These are phyloP conservation scores for Drosophila rhopaloa DNA, from an alignment of 1,140 invertebrate species.

Conservation along the genomic window DNA sequence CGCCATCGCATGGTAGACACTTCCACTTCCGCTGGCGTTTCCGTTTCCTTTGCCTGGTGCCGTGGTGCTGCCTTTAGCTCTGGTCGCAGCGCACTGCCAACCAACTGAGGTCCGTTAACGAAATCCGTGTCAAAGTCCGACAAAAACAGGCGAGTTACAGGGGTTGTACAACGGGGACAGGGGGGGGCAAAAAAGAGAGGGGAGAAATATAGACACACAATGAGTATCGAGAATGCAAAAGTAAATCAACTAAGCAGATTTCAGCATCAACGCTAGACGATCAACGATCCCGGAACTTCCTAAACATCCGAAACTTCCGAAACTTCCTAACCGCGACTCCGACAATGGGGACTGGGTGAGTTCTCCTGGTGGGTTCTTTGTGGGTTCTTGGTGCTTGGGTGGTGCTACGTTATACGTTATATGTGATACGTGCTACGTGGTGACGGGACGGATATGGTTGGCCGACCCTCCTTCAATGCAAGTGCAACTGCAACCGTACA, in stretches of 20 bases:
- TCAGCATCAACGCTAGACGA: slow-evolving; percentile 13
- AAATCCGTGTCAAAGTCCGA: slow-evolving; percentile 11
- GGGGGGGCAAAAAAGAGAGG: neutral
- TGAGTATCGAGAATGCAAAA: slow-evolving; percentile 22
- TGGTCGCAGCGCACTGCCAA: slow-evolving; percentile 76
- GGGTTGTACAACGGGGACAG: slow-evolving; percentile 2
- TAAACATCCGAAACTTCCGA: too few relatives aligned
- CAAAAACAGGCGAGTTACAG: too few relatives aligned
- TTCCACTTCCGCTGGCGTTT: slow-evolving; percentile 42
- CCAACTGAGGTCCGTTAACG: slow-evolving; percentile 44
- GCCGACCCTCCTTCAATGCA: slow-evolving; percentile 43
- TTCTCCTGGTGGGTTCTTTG: neutral
- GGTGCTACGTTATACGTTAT: too few relatives aligned
- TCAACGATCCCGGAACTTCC: slow-evolving; percentile 2
- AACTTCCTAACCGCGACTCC: neutral
- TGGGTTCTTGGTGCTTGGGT: neutral
- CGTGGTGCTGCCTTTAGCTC: slow-evolving; percentile 69
- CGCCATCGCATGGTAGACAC: slow-evolving; percentile 48
- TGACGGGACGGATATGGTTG: neutral
- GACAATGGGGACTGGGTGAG: slow-evolving; percentile 3
- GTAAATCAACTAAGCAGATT: slow-evolving; percentile 3
- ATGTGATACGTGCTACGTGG: too few relatives aligned
- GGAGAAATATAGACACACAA: slow-evolving; percentile 12
- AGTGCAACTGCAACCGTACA: slow-evolving; percentile 65
- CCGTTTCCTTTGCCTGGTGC: slow-evolving; percentile 35